A percentile compares a stretch with the other conserved stretches of the same genome.
Conservation (phyloP, 2,888 invertebrate genomes). For the Chydorus sphaericus region DNA sequence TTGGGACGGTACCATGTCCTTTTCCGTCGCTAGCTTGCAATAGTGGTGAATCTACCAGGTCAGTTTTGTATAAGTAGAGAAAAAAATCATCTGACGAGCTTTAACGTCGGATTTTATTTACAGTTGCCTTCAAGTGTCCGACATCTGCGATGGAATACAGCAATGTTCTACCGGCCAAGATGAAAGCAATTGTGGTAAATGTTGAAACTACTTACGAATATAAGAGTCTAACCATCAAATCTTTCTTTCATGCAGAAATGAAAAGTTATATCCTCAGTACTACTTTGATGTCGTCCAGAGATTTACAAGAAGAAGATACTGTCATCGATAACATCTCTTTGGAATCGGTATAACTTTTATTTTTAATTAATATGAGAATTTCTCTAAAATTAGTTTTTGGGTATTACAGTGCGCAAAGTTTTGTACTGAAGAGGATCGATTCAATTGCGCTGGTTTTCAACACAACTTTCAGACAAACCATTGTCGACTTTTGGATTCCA, state of each 20-base stretch:
- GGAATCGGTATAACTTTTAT: not conserved
- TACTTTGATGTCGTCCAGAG: not conserved
- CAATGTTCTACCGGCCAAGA: not conserved
- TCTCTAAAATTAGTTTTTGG: not conserved
- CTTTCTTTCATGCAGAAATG: no score
- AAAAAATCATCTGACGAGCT: no score
- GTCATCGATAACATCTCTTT: not conserved
- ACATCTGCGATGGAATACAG: conserved; percentile 5
- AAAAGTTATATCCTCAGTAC: not conserved
- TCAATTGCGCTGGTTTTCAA: conserved; percentile 8
- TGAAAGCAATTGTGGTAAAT: conserved; percentile 2
- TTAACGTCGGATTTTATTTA: no score
- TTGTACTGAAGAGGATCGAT: not conserved
- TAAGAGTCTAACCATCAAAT: not conserved
- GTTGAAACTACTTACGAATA: not conserved
- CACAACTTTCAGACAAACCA: conserved; percentile 12
- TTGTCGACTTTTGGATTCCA: conserved; percentile 7
- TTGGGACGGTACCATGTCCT: no score
- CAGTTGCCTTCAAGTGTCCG: not conserved
- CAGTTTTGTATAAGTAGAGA: no score
- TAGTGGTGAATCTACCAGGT: no score
- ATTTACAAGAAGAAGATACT: not conserved
- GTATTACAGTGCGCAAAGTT: conserved; percentile 9
- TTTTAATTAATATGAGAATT: not conserved
- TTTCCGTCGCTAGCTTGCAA: no score